Percentiles rank a stretch among this genome's conserved stretches.
phyloP scores from a whole-genome alignment of 2,797 vertebrate genomes.

The Pristis pectinata region DNA sequence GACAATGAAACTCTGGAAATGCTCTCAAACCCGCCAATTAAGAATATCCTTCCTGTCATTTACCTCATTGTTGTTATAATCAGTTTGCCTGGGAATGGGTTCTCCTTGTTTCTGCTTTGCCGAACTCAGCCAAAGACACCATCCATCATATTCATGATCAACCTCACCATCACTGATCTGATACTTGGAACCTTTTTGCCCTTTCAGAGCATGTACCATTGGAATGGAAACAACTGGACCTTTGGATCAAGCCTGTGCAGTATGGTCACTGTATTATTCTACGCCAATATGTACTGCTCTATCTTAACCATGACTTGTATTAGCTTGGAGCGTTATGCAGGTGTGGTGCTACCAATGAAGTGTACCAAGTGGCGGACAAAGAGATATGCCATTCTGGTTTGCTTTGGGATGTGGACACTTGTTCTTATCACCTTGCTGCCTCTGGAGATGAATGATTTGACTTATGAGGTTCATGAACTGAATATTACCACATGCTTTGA shows the following conservation, averaged over 20 bases:
- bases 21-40: conserved; percentile 55
- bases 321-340: conserved; percentile 80
- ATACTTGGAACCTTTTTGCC: conserved; percentile 71
- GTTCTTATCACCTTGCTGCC: conserved; percentile 67
- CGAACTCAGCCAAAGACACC: conserved; percentile 73
- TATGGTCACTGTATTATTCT: conserved; percentile 74
- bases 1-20: conserved; percentile 69
- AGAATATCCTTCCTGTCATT: conserved; percentile 58
- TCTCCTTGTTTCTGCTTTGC: conserved; percentile 74
- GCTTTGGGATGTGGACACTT: conserved; percentile 66
- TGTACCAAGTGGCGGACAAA: conserved; percentile 58
- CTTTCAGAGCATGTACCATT: conserved; percentile 80
- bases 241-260: conserved; percentile 69
- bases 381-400: conserved; percentile 60
- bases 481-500: conserved; percentile 84
- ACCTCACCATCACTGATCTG: conserved; percentile 81
- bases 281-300: conserved; percentile 87
- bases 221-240: conserved; percentile 67
- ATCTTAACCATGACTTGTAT: conserved; percentile 85
- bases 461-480: conserved; percentile 62
- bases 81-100: conserved; percentile 73
- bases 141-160: conserved; percentile 88
- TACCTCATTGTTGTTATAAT: conserved; percentile 67
- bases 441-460: conserved; percentile 71
- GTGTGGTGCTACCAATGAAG: conserved; percentile 70